Conservation (phyloP, 2,113 vertebrate species). For the Triplophysa siluroides region DNA sequence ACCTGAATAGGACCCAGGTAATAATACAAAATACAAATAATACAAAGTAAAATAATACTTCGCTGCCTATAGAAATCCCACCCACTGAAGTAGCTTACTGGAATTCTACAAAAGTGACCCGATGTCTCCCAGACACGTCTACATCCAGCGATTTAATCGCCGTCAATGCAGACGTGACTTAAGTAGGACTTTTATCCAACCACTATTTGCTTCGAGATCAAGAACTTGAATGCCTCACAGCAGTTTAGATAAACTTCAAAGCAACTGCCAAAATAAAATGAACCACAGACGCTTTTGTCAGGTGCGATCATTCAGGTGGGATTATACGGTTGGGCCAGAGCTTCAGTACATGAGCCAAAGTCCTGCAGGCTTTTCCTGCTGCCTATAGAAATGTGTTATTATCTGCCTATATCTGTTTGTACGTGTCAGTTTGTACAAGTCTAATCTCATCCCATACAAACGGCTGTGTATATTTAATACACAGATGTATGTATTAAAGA, state of each 20-base stretch:
- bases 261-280: constrained; percentile 19
- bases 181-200: neutral
- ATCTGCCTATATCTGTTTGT: constrained; percentile 41
- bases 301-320: constrained; percentile 15
- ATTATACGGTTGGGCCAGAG: constrained; percentile 37
- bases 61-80: neutral
- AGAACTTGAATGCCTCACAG: constrained; percentile 11
- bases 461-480: constrained; percentile 2
- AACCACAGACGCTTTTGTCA: constrained; percentile 1
- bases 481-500: constrained; percentile 1
- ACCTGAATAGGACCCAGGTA: neutral
- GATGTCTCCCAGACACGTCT: too few species aligned
- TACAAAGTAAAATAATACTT: too few species aligned
- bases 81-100: too few species aligned
- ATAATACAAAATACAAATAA: neutral
- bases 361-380: constrained; percentile 40
- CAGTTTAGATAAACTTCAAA: constrained; percentile 27
- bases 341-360: neutral
- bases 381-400: constrained; percentile 39
- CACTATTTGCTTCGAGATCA: constrained; percentile 8
- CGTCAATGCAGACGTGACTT: too few species aligned
- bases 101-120: too few species aligned
- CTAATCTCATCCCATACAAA: constrained; percentile 31
- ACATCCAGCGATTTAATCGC: too few species aligned
- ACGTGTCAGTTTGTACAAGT: neutral